Percentiles rank a stretch among this genome's conserved stretches.
phyloP scores from a whole-genome alignment of 2,113 vertebrate species.

The Eudyptes chrysolophus region DNA sequence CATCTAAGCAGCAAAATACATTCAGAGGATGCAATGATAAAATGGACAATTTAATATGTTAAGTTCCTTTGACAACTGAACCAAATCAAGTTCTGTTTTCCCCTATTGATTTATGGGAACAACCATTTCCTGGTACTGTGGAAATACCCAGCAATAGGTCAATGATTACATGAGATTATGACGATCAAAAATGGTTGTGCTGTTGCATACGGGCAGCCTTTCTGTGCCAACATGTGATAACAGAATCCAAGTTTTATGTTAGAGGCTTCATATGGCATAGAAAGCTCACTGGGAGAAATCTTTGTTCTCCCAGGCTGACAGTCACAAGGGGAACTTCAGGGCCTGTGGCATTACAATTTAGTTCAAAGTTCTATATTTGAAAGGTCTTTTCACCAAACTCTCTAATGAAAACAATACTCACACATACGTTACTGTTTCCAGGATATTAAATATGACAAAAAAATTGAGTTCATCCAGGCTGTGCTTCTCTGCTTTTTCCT shows the following conservation, averaged over 20 bases:
- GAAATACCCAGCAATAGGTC: not conserved
- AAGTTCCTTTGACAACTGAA: not conserved
- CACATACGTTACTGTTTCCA: not conserved
- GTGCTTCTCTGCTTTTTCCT: not conserved
- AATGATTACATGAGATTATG: not conserved
- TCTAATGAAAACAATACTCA: not conserved
- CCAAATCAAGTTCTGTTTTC: not conserved
- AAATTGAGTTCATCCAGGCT: not conserved
- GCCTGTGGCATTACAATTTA: not conserved
- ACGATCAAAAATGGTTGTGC: not conserved
- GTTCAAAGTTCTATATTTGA: constrained; percentile 1
- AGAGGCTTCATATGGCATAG: not conserved
- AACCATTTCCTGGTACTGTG: not conserved
- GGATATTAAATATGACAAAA: not conserved
- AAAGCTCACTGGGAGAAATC: not conserved
- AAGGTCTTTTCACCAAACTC: not conserved
- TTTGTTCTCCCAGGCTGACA: not conserved
- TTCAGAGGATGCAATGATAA: not conserved
- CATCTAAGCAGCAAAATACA: not conserved
- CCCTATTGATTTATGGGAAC: not conserved
- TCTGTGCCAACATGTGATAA: not conserved
- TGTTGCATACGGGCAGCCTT: not conserved
- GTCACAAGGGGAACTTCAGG: not conserved
- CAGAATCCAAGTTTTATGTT: not conserved
- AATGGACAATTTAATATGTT: not conserved